phyloP scores from a whole-genome alignment of 2,888 invertebrate species.

The Limnephilus rhombicus region DNA sequence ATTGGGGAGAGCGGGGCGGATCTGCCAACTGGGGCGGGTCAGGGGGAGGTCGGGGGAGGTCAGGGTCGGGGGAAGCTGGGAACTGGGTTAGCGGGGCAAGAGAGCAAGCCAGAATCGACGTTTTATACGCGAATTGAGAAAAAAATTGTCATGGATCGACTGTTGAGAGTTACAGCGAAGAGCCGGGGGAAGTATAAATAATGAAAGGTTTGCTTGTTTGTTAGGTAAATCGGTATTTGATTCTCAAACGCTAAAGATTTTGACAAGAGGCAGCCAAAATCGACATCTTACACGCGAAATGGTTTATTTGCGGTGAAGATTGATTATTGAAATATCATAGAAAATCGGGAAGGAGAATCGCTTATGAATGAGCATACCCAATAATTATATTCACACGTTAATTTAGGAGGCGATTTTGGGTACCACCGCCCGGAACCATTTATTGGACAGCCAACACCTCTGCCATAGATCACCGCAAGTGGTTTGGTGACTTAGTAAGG shows the following conservation, averaged over 20 bases:
- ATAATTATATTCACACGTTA: no score
- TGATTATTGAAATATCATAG: no score
- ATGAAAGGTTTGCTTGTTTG: neutral
- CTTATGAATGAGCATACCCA: no score
- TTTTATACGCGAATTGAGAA: conserved; percentile 7
- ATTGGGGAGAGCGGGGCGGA: neutral
- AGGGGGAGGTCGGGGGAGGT: conserved; percentile 36
- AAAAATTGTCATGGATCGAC: neutral
- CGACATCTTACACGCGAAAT: neutral
- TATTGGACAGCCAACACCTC: no score
- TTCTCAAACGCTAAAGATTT: neutral
- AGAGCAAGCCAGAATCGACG: neutral
- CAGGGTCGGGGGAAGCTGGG: conserved; percentile 50
- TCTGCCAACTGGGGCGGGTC: neutral
- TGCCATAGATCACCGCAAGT: no score
- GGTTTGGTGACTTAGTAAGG: no score
- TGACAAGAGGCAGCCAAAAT: neutral
- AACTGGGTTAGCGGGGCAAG: conserved; percentile 34
- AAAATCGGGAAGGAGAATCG: no score
- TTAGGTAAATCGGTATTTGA: neutral
- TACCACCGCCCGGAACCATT: no score
- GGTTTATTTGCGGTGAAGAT: neutral
- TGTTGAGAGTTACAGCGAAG: neutral
- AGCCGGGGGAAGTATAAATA: neutral
- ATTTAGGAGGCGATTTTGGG: no score